phyloP scores from a whole-genome alignment of 2,113 vertebrate species.

The Scortum barcoo region DNA sequence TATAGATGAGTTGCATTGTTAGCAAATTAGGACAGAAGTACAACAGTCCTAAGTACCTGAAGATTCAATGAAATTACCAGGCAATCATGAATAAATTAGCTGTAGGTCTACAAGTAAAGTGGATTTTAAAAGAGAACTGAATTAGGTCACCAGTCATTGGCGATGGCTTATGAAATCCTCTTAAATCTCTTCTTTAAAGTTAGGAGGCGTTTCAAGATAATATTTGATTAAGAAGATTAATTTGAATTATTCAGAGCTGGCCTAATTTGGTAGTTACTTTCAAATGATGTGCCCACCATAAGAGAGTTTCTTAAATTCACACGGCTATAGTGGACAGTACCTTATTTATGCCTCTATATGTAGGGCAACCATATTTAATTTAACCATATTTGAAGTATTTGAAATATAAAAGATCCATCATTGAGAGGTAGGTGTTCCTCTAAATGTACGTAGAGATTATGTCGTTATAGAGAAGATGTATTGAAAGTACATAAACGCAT shows the following conservation, averaged over 20 bases:
- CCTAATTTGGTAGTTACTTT: slow-evolving; percentile 56
- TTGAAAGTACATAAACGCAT: neutral
- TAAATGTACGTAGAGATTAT: neutral
- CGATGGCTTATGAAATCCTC: slow-evolving; percentile 59
- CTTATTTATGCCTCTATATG: neutral
- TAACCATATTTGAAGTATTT: neutral
- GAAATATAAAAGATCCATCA: neutral
- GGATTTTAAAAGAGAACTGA: slow-evolving; percentile 54
- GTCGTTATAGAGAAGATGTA: neutral
- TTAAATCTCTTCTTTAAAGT: slow-evolving; percentile 72
- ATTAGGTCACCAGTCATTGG: slow-evolving; percentile 70
- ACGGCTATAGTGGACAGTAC: neutral
- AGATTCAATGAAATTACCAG: slow-evolving; percentile 28
- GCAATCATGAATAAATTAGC: slow-evolving; percentile 3
- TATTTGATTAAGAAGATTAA: slow-evolving; percentile 77
- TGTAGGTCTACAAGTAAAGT: slow-evolving; percentile 50
- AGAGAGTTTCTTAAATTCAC: neutral
- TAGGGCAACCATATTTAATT: neutral
- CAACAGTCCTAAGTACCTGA: neutral
- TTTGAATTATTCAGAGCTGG: slow-evolving; percentile 65
- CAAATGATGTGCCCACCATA: neutral
- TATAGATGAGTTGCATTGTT: neutral
- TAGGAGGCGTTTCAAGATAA: slow-evolving; percentile 61
- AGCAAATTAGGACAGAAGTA: neutral
- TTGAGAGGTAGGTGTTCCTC: neutral